A percentile compares a stretch with the other conserved stretches of the same genome.
These are phyloP conservation scores for Apamea anceps DNA, from an alignment of 2,888 invertebrate genomes.

Conservation along the genomic window DNA sequence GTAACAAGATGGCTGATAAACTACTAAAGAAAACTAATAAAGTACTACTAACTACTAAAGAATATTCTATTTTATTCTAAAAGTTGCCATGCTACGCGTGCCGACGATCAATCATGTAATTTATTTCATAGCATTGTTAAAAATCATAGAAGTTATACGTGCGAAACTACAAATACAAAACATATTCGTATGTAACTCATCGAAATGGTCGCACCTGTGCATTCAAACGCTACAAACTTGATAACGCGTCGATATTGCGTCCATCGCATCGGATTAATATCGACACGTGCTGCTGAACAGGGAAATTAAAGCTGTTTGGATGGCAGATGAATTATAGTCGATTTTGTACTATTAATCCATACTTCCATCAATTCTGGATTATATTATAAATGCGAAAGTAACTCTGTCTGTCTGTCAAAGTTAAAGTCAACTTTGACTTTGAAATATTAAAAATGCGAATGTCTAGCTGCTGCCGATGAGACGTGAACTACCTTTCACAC, in stretches of 20 bases:
- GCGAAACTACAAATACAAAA: not conserved
- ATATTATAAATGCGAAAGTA: too few species aligned
- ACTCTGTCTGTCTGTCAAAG: too few species aligned
- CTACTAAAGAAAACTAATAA: too few species aligned
- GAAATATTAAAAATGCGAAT: too few species aligned
- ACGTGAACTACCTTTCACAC: too few species aligned
- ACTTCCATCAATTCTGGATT: too few species aligned
- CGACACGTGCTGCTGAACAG: not conserved
- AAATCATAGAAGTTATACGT: not conserved
- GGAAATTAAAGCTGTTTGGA: slow-evolving; percentile 53
- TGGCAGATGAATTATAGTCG: slow-evolving; percentile 11
- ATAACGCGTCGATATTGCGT: slow-evolving; percentile 34
- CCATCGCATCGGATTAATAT: slow-evolving; percentile 18
- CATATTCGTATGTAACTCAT: slow-evolving; percentile 6
- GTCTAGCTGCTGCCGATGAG: too few species aligned
- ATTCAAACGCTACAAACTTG: slow-evolving; percentile 27
- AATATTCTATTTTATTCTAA: too few species aligned
- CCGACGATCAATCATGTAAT: not conserved
- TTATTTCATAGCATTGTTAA: not conserved
- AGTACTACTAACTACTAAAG: too few species aligned
- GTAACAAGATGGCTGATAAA: too few species aligned
- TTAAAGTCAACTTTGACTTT: too few species aligned
- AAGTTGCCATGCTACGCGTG: too few species aligned
- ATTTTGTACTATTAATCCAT: slow-evolving; percentile 1
- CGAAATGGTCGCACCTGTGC: slow-evolving; percentile 27